phyloP scores from a whole-genome alignment of 2,888 invertebrate genomes.

The Scaeva pyrastri region DNA sequence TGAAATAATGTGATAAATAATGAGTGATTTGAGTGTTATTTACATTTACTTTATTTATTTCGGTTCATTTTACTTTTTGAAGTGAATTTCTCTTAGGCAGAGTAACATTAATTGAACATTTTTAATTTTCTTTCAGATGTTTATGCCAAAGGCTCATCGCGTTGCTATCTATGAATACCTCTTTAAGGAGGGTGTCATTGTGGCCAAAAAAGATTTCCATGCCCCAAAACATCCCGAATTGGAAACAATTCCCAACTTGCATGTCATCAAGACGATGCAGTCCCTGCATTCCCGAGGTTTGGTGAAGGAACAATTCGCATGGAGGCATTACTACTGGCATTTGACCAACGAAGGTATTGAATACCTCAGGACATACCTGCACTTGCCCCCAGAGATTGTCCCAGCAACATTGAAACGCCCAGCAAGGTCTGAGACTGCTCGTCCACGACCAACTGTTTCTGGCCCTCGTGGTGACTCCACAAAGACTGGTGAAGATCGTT shows the following conservation, averaged over 20 bases:
- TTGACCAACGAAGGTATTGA: conserved; percentile 99
- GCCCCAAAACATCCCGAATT: conserved; percentile 99
- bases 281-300: conserved; percentile 97
- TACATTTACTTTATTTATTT: conserved; percentile 73
- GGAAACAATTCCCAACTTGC: conserved; percentile 97
- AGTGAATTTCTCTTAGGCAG: conserved; percentile 2
- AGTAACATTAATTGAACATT: conserved; percentile 55
- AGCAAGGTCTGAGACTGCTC: conserved; percentile 92
- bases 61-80: conserved; percentile 29
- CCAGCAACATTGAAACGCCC: conserved; percentile 98
- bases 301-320: conserved; percentile 99
- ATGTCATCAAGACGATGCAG: conserved; percentile 99
- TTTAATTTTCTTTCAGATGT: conserved; percentile 90
- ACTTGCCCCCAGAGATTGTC: conserved; percentile 99
- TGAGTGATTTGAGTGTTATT: conserved; percentile 30
- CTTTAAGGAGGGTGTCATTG: conserved; percentile 99
- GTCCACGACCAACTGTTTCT: conserved; percentile 89
- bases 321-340: conserved; percentile 99
- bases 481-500: conserved; percentile 92
- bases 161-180: conserved; percentile 98
- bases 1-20: conserved; percentile 17
- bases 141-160: conserved; percentile 99
- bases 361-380: conserved; percentile 96
- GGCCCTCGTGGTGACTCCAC: conserved; percentile 89
- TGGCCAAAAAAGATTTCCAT: conserved; percentile 99